Conservation (phyloP, 2,113 vertebrate species). For the Dicaeum eximium region DNA sequence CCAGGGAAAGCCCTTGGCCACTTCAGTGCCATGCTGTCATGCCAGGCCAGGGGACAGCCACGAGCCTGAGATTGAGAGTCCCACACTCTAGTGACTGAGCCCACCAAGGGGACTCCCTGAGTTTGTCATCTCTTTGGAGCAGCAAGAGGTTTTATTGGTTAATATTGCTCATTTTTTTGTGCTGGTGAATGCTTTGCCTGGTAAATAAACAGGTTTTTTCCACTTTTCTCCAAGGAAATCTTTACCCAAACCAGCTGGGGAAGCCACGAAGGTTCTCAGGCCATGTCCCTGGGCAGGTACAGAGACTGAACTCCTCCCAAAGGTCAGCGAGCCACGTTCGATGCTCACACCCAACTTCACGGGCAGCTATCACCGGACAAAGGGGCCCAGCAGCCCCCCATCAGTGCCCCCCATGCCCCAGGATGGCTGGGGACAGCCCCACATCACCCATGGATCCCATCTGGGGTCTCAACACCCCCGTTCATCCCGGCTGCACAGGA, state of each 20-base stretch:
- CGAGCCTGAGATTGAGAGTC: not conserved
- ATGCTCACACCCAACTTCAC: not conserved
- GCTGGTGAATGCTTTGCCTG: not conserved
- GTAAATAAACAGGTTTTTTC: not conserved
- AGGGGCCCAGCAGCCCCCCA: not conserved
- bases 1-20: not conserved
- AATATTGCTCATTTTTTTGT: not conserved
- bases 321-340: rapidly evolving
- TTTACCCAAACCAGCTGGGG: not conserved
- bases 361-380: not conserved
- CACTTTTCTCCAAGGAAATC: not conserved
- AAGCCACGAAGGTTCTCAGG: not conserved
- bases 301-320: not conserved
- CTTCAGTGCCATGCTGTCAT: rapidly evolving
- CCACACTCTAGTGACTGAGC: not conserved
- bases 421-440: not conserved
- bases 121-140: not conserved
- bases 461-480: not conserved
- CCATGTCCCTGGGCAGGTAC: rapidly evolving
- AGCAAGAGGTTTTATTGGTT: not conserved
- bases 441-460: rapidly evolving
- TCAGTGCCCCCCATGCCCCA: rapidly evolving
- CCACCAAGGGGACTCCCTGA: not conserved
- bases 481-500: not conserved
- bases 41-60: not conserved